A percentile compares a stretch with the other conserved stretches of the same genome.
These are phyloP conservation scores for Hemicordylus capensis DNA, from an alignment of 2,113 vertebrate species.

Conservation along the genomic window DNA sequence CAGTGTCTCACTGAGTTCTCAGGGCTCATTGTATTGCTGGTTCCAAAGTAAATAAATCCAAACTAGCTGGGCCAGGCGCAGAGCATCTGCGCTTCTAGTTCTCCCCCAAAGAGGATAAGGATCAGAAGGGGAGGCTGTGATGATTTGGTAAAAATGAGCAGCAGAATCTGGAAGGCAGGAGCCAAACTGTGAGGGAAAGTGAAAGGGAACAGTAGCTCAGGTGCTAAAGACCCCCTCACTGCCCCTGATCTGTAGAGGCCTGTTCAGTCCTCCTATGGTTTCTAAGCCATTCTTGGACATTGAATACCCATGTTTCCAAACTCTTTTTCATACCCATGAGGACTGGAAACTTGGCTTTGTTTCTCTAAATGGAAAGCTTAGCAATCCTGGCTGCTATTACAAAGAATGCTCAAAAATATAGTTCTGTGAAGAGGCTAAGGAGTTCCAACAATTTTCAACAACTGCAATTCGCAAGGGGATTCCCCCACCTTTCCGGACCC, in stretches of 20 bases:
- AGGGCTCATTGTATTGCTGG: no score
- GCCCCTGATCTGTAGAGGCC: no score
- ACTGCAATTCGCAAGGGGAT: background rate
- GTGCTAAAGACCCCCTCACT: background rate
- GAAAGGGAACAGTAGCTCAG: background rate
- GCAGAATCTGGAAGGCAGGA: background rate
- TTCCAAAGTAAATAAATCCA: background rate
- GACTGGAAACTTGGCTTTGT: no score
- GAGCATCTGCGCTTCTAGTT: no score
- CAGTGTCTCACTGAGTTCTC: background rate
- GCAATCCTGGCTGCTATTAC: background rate
- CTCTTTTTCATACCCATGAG: no score
- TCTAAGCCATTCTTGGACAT: no score
- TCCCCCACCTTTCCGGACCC: background rate
- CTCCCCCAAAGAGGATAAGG: background rate
- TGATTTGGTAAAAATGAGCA: background rate
- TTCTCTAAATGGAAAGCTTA: no score
- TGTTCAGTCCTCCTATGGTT: no score
- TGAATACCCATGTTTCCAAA: no score
- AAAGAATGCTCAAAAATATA: no score
- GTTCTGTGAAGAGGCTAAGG: background rate
- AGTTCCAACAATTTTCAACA: background rate
- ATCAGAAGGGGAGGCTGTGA: background rate
- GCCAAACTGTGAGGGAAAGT: background rate
- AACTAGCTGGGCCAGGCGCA: no score